These are phyloP conservation scores for Lasius fuliginosus DNA, from an alignment of 2,888 invertebrate genomes.

Conservation along the genomic window DNA sequence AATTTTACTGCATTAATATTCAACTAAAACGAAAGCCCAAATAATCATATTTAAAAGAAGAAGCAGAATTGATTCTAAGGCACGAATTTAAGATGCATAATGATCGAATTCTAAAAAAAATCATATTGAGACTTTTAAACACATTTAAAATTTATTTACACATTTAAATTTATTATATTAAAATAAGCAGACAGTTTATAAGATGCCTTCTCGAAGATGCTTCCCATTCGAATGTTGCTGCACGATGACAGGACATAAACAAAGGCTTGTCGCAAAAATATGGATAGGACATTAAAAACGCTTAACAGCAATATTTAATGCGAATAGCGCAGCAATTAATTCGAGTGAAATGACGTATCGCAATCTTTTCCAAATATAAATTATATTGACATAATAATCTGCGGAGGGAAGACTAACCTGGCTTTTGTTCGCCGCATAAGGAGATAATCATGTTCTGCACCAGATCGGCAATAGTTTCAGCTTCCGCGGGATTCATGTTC, in stretches of 20 bases:
- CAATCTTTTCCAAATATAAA: not conserved
- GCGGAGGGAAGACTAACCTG: constrained; percentile 77
- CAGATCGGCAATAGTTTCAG: constrained; percentile 83
- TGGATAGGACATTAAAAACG: not conserved
- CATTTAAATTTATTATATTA: not conserved
- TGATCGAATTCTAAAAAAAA: not conserved
- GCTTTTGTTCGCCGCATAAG: constrained; percentile 83
- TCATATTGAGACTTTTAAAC: not conserved
- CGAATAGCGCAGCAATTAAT: not conserved
- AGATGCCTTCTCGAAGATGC: not conserved
- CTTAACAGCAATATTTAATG: not conserved
- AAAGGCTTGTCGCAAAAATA: not conserved
- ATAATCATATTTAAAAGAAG: not conserved
- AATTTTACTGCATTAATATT: not conserved
- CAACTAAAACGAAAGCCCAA: not conserved
- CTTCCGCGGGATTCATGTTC: constrained; percentile 80
- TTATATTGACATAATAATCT: not conserved
- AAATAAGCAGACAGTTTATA: not conserved
- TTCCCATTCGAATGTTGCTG: not conserved
- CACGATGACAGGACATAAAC: not conserved
- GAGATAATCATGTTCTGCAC: constrained; percentile 83
- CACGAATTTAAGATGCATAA: not conserved
- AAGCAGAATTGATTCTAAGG: not conserved
- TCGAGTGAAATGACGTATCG: not conserved
- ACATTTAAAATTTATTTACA: not conserved